Evolutionary conservation across 2,113 vertebrate species (phyloP).

Genomic region (Patagioenas fasciata): DNA sequence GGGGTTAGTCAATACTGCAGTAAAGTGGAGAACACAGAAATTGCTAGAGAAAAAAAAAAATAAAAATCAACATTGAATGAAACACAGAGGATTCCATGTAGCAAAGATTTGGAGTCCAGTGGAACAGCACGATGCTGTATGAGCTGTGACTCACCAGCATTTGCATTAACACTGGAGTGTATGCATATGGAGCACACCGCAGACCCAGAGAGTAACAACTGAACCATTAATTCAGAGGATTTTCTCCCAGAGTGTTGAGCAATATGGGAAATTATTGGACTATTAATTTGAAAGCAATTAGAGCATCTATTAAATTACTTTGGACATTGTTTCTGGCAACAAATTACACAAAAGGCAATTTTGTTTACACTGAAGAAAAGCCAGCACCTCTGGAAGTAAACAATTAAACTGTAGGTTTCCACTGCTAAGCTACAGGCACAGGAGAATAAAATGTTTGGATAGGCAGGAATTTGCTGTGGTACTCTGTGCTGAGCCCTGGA

Average conservation of each 20-base stretch:
- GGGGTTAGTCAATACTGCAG: background rate
- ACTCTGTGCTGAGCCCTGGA: background rate
- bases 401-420: conserved; percentile 32
- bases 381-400: conserved; percentile 14
- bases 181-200: background rate
- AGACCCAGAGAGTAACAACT: background rate
- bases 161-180: background rate
- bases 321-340: conserved; percentile 1
- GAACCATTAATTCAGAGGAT: background rate
- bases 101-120: background rate
- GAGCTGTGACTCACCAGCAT: background rate
- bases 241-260: background rate
- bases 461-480: background rate
- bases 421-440: background rate
- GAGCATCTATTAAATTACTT: background rate
- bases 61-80: background rate
- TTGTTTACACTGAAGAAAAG: conserved; percentile 35
- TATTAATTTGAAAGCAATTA: conserved; percentile 29
- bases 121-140: background rate
- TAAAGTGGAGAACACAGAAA: background rate
- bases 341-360: conserved; percentile 3
- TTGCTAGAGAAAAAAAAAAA: background rate
- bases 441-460: conserved; percentile 20
- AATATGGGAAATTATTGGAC: background rate
- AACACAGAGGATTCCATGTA: background rate